These are phyloP conservation scores for Ophthalmolycus amberensis DNA, from an alignment of 2,113 vertebrate species.

Conservation along the genomic window DNA sequence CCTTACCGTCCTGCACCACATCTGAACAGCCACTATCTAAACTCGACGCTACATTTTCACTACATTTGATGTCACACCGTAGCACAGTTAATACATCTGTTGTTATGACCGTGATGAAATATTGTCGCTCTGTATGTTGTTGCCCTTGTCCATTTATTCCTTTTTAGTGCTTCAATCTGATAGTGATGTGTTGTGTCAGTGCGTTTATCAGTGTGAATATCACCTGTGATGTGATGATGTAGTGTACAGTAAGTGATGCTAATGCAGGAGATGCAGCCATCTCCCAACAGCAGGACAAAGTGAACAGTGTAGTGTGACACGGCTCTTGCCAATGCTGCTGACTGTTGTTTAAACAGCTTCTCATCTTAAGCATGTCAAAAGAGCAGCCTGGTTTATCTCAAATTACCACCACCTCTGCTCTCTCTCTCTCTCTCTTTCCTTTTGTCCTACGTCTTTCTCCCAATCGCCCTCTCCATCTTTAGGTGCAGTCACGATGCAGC, in stretches of 20 bases:
- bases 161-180: conserved; percentile 34
- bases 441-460: conserved; percentile 74
- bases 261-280: conserved; percentile 68
- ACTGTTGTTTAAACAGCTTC: conserved; percentile 66
- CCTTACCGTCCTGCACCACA: conserved; percentile 54
- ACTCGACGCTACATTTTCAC: conserved; percentile 68
- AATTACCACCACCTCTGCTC: conserved; percentile 68
- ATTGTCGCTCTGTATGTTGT: conserved; percentile 73
- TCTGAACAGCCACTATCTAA: conserved; percentile 73
- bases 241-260: conserved; percentile 46
- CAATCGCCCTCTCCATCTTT: conserved; percentile 78
- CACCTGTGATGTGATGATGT: conserved; percentile 53
- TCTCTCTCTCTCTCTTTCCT: conserved; percentile 77
- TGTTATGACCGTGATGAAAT: conserved; percentile 65
- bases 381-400: conserved; percentile 65
- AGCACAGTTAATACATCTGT: conserved; percentile 67
- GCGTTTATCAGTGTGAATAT: conserved; percentile 51
- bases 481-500: conserved; percentile 99
- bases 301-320: conserved; percentile 72
- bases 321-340: conserved; percentile 65
- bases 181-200: conserved; percentile 54
- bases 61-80: conserved; percentile 74
- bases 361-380: conserved; percentile 71
- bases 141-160: conserved; percentile 72
- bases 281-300: conserved; percentile 73